A percentile compares a stretch with the other conserved stretches of the same genome.
Evolutionary conservation across 2,113 vertebrate genomes (phyloP).

Genomic region (Lycocorax pyrrhopterus): DNA sequence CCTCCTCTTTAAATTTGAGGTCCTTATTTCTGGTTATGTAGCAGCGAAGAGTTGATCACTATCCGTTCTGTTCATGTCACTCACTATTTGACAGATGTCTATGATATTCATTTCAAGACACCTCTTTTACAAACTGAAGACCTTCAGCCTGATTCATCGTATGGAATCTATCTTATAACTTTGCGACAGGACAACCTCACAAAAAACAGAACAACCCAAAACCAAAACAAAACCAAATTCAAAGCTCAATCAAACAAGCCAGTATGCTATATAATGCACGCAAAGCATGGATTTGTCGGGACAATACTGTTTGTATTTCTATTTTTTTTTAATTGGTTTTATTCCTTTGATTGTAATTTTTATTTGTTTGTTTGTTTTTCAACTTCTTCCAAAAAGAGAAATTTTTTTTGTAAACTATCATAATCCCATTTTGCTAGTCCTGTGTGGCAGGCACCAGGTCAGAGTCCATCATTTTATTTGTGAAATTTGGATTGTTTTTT

Average conservation of each 20-base stretch:
- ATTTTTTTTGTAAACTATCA: not conserved
- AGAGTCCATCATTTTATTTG: not conserved
- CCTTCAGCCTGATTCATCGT: not conserved
- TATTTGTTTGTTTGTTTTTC: not conserved
- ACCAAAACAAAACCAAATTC: not conserved
- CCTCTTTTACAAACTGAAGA: not conserved
- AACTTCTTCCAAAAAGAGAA: not conserved
- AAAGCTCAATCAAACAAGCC: not conserved
- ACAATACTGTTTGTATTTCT: rapidly evolving
- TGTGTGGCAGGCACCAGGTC: not conserved
- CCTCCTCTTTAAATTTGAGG: not conserved
- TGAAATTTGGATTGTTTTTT: not conserved
- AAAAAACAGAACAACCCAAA: rapidly evolving
- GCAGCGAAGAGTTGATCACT: not conserved
- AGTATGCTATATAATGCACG: not conserved
- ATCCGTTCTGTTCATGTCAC: not conserved
- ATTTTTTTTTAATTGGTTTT: not conserved
- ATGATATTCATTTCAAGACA: rapidly evolving
- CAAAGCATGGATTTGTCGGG: not conserved
- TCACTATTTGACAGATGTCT: not conserved
- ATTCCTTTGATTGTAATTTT: not conserved
- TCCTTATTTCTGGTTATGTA: not conserved
- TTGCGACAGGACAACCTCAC: not conserved
- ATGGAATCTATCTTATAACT: not conserved
- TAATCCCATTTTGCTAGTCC: not conserved